Evolutionary conservation across 1,140 invertebrate species (phyloP).

Genomic region (Alviniconcha marisindica): DNA sequence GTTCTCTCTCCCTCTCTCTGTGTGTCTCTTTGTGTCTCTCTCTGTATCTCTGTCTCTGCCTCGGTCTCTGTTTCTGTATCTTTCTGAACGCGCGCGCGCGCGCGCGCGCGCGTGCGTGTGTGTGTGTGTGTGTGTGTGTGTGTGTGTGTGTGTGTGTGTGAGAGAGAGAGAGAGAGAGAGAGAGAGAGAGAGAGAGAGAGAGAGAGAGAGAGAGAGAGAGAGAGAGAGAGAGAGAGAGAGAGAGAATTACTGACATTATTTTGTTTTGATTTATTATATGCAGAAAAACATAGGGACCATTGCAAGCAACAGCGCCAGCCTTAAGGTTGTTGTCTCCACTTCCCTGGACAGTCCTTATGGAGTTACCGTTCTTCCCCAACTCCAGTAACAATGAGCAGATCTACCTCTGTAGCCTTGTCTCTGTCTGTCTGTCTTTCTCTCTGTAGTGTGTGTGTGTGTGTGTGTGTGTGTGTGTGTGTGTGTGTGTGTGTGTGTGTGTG

Average conservation of each 20-base stretch:
- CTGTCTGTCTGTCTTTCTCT: no score
- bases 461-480: background rate
- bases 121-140: slow-evolving; percentile 14
- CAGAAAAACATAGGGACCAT: background rate
- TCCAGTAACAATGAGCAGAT: background rate
- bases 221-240: no score
- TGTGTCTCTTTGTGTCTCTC: background rate
- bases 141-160: slow-evolving; percentile 11
- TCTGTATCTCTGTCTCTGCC: background rate
- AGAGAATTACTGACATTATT: no score
- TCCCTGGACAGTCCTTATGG: slow-evolving; percentile 13
- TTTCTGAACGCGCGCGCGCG: background rate
- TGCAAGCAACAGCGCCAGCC: background rate
- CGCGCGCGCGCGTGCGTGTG: background rate
- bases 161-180: background rate
- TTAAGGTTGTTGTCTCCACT: slow-evolving; percentile 15
- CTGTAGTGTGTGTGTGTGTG: no score
- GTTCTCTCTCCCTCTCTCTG: background rate
- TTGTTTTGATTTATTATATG: background rate
- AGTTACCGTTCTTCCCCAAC: background rate
- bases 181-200: background rate
- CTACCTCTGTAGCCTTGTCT: no score
- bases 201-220: background rate
- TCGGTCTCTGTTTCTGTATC: background rate
- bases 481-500: background rate